Evolutionary conservation across 92 coral and sea anemone genomes (phyloP).

Genomic region (Paramuricea clavata): DNA sequence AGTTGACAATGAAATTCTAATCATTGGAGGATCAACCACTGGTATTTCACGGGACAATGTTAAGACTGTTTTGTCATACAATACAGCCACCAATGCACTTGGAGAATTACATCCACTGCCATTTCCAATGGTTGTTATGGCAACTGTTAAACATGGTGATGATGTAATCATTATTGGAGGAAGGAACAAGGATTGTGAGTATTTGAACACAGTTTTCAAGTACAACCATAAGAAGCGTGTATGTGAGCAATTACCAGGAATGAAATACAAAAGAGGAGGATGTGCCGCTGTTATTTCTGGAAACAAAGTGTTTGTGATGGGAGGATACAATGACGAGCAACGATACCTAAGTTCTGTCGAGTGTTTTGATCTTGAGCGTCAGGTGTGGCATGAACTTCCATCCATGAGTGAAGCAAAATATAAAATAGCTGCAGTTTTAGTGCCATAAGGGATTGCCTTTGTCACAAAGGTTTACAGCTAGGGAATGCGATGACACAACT

Average conservation of each 20-base stretch:
- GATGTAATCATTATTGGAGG: conserved; percentile 22
- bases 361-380: conserved; percentile 53
- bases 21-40: neutral
- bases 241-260: conserved; percentile 75
- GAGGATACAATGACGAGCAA: conserved; percentile 85
- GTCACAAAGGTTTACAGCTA: no score
- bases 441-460: neutral
- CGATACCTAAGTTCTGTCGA: conserved; percentile 79
- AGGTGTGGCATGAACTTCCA: conserved; percentile 21
- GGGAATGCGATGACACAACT: no score
- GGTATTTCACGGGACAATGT: neutral
- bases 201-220: conserved; percentile 14
- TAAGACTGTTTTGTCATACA: neutral
- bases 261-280: conserved; percentile 84
- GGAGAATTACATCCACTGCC: neutral
- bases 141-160: conserved; percentile 5
- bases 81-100: neutral
- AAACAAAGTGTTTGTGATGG: conserved; percentile 77
- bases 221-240: conserved; percentile 74
- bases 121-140: neutral
- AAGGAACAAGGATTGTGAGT: neutral
- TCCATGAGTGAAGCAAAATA: neutral
- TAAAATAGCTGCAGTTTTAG: conserved; percentile 9
- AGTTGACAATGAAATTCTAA: neutral
- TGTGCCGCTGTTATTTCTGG: conserved; percentile 79